A percentile compares a stretch with the other conserved stretches of the same genome.
Conservation (phyloP, 1,140 invertebrate genomes). For the Meloidogyne chitwoodi region DNA sequence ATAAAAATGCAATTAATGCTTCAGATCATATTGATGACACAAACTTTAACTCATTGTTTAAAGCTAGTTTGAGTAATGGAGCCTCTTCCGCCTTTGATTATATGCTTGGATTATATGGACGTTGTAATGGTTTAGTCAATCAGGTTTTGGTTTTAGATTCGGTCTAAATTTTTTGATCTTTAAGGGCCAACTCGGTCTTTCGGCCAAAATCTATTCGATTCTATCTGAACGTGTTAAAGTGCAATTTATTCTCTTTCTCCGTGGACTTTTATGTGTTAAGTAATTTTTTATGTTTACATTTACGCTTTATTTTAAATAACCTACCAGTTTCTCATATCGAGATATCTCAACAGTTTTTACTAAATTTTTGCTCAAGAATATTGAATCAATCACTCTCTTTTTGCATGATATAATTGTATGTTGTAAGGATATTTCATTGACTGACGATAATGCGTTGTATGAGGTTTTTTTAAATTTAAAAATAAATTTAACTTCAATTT, state of each 20-base stretch:
- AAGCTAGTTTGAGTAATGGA: background rate
- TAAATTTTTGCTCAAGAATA: background rate
- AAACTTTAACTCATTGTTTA: background rate
- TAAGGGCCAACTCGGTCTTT: background rate
- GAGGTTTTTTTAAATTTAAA: slow-evolving; percentile 4
- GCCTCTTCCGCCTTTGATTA: slow-evolving; percentile 2
- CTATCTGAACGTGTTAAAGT: background rate
- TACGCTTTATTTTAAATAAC: background rate
- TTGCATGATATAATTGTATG: slow-evolving; percentile 7
- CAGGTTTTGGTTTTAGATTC: background rate
- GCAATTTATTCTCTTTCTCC: slow-evolving; percentile 1
- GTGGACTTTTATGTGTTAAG: slow-evolving; percentile 6
- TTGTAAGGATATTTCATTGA: background rate
- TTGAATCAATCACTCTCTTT: background rate
- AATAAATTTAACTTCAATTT: background rate
- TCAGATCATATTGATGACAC: background rate
- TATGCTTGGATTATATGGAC: background rate
- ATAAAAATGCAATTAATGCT: background rate
- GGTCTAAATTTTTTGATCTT: background rate
- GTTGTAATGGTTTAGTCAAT: background rate
- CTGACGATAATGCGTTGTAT: background rate
- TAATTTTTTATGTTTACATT: background rate
- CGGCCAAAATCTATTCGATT: background rate
- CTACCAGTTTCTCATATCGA: background rate
- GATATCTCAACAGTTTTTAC: slow-evolving; percentile 5